Conservation (phyloP, 92 coral and sea anemone species). For the Phenganax stokvisi region DNA sequence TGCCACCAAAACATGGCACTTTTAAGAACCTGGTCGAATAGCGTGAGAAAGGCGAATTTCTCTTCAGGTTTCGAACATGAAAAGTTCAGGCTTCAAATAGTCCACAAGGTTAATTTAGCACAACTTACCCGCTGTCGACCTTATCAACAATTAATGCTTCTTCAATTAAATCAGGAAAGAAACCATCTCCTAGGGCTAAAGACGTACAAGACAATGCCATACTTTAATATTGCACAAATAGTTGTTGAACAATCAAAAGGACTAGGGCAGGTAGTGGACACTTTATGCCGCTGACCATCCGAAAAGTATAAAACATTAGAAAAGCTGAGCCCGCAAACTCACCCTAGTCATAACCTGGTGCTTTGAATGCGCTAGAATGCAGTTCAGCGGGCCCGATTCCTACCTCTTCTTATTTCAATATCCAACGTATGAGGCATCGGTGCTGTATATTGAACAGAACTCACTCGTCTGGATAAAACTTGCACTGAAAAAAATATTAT, state of each 20-base stretch:
- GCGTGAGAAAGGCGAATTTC: too few species aligned
- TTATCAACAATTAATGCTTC: slow-evolving; percentile 29
- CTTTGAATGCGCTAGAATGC: too few species aligned
- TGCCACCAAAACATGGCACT: too few species aligned
- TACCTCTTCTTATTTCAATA: slow-evolving; percentile 62
- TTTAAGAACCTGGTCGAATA: not conserved
- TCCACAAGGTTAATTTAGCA: not conserved
- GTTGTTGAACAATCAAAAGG: not conserved
- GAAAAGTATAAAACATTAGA: too few species aligned
- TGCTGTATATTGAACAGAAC: slow-evolving; percentile 93
- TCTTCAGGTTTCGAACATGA: too few species aligned
- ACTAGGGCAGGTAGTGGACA: too few species aligned
- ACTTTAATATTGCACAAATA: too few species aligned
- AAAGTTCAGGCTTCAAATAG: not conserved
- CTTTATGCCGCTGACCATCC: too few species aligned
- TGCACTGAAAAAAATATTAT: slow-evolving; percentile 51
- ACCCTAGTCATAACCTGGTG: too few species aligned
- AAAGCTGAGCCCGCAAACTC: too few species aligned
- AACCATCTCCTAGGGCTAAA: slow-evolving; percentile 30
- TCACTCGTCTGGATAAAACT: slow-evolving; percentile 80
- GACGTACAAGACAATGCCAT: not conserved
- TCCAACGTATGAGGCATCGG: slow-evolving; percentile 65
- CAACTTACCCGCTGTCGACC: slow-evolving; percentile 34
- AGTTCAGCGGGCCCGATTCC: not conserved
- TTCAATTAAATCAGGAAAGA: slow-evolving; percentile 31